Base-by-base conservation (phyloP, 2,113 vertebrate species). In the Mustelus asterias region DNA sequence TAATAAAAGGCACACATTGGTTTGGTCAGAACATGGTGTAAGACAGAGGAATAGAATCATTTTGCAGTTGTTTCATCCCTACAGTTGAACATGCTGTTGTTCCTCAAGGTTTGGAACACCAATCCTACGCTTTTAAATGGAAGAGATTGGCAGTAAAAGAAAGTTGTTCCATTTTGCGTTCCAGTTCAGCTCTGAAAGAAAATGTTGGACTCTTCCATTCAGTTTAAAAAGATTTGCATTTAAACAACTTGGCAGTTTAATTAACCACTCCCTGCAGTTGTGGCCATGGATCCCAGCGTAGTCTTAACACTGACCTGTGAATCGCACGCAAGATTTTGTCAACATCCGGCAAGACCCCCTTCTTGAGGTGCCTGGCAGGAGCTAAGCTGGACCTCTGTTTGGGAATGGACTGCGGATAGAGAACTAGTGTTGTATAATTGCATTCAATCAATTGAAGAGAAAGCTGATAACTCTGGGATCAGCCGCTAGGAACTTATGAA, bases 1-100 rank as follows among this genome's bases (percentile, higher is more conserved):
- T 97, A 98, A 97, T 98, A 98, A 72, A 99, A 99, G 98, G 98
- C 98, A 99, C 98, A 98, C 97, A 97, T 98, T 97, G 98, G 98
- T 98, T 98, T 97, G 97, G 97, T 97, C 97, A 97, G 97, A 98
- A 98, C 41, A 95, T 33, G 26, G 94, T 54, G 69, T 48, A 95
- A 95, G 44, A 95, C 94, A 95, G 44, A 95, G 69, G 26, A 76
- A 54, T 94, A 70, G 65, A 70, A 44, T 94, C 41, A 70, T 67
- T 37, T 67, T 94, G 92, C 44, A 26, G 65, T 72, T 72, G 72
- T 76, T 72, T 93, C 89, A 37, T 67, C 67, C 26, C 8, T 33
- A 69, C 24, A 54, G 44, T 72, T 65, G 60, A 95, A 94, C 72
- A 33, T 76, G 41, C 44, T 24, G 37, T 10, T 94, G n/a, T 70